A percentile compares a stretch with the other conserved stretches of the same genome.
Conservation (phyloP, 2,888 invertebrate genomes). For the Lamellibrachia columna region DNA sequence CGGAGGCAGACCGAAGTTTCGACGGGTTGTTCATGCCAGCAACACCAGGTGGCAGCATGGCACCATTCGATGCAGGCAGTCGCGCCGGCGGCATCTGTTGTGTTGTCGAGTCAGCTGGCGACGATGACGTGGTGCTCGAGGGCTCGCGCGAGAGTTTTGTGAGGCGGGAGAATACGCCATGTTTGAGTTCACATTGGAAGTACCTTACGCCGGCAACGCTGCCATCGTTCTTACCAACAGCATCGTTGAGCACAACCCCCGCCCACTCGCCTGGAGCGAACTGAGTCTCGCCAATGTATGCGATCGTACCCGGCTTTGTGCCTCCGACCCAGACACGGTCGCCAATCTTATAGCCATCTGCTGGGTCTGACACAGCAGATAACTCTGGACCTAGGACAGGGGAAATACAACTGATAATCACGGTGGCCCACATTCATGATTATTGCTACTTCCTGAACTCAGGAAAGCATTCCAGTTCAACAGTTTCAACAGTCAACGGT, state of each 20-base stretch:
- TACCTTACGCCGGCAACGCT: constrained; percentile 63
- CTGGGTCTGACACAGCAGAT: constrained; percentile 60
- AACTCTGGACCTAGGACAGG: constrained; percentile 49
- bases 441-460: too few relatives aligned
- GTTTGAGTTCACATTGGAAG: constrained; percentile 65
- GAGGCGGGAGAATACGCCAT: constrained; percentile 69
- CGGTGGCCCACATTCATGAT: too few relatives aligned
- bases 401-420: background rate
- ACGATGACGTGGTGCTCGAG: constrained; percentile 13
- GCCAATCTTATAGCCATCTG: constrained; percentile 96
- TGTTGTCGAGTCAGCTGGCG: background rate
- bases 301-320: constrained; percentile 63
- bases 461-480: too few relatives aligned
- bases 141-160: constrained; percentile 74
- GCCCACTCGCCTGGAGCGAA: constrained; percentile 66
- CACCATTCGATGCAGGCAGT: background rate
- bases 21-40: background rate
- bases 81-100: background rate
- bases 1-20: background rate
- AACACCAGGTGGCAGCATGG: constrained; percentile 16
- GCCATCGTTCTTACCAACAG: constrained; percentile 66
- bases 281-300: constrained; percentile 65
- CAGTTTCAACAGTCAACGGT: too few relatives aligned
- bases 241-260: constrained; percentile 63
- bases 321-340: constrained; percentile 82